phyloP scores from a whole-genome alignment of 1,140 invertebrate species.

The Danaus plexippus region DNA sequence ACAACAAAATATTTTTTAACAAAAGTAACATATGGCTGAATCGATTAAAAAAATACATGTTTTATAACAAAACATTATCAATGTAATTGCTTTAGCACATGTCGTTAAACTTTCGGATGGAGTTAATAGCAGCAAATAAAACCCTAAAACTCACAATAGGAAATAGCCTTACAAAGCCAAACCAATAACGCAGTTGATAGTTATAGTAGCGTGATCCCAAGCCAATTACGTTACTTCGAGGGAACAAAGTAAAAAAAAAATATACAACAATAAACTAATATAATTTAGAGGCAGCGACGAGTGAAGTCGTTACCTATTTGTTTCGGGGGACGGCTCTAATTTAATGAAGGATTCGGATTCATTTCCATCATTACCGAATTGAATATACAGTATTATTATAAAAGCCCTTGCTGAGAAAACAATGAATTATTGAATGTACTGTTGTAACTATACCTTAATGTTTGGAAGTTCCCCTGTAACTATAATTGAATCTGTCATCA shows the following conservation, averaged over 20 bases:
- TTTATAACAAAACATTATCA: no score
- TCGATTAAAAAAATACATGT: no score
- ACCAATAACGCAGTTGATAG: slow-evolving; percentile 62
- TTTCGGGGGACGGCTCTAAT: slow-evolving; percentile 55
- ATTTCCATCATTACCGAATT: slow-evolving; percentile 48
- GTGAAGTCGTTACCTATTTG: slow-evolving; percentile 58
- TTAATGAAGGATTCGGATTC: slow-evolving; percentile 60
- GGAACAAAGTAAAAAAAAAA: slow-evolving; percentile 61
- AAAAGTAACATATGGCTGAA: no score
- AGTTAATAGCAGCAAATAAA: slow-evolving; percentile 21
- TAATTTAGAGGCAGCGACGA: slow-evolving; percentile 58
- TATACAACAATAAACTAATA: slow-evolving; percentile 70
- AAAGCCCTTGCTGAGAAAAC: slow-evolving; percentile 3
- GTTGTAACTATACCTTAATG: no score
- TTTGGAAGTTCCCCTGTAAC: no score
- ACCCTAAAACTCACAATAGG: slow-evolving; percentile 22
- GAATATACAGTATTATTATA: slow-evolving; percentile 26
- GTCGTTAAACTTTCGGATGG: slow-evolving; percentile 13
- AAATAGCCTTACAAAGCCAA: slow-evolving; percentile 45
- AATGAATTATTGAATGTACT: no score
- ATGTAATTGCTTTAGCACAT: slow-evolving; percentile 21
- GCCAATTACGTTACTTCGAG: slow-evolving; percentile 65
- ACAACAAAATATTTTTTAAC: no score
- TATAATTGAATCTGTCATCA: no score
- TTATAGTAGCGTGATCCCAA: slow-evolving; percentile 64